Evolutionary conservation across 2,113 vertebrate genomes (phyloP).

Genomic region (Platysteira castanea): DNA sequence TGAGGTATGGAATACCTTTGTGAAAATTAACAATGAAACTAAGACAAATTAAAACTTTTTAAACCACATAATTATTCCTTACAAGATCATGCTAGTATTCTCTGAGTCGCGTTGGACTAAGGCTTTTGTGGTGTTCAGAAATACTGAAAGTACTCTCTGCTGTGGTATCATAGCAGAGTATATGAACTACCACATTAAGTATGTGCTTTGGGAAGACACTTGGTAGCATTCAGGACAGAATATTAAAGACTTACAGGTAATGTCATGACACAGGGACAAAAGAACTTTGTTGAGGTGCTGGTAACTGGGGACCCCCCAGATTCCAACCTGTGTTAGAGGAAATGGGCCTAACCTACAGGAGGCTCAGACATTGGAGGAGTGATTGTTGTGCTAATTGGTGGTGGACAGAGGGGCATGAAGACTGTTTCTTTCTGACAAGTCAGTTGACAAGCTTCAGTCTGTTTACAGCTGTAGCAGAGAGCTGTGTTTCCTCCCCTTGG

Average conservation of each 20-base stretch:
- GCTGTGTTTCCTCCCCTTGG: not conserved
- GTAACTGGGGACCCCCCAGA: not conserved
- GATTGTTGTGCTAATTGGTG: not conserved
- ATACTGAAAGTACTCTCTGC: not conserved
- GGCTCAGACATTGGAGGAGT: not conserved
- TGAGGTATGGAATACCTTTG: conserved; percentile 53
- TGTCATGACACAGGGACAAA: not conserved
- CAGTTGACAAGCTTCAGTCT: not conserved
- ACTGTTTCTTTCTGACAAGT: not conserved
- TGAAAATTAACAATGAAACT: not conserved
- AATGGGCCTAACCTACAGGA: not conserved
- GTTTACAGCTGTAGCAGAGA: not conserved
- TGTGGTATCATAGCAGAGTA: not conserved
- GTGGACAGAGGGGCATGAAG: not conserved
- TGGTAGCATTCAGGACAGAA: not conserved
- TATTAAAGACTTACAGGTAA: not conserved
- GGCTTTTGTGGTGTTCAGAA: not conserved
- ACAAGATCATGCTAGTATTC: not conserved
- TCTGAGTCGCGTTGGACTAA: not conserved
- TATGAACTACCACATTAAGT: not conserved
- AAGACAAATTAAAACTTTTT: not conserved
- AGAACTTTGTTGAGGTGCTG: not conserved
- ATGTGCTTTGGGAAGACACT: not conserved
- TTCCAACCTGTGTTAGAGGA: not conserved
- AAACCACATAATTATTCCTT: not conserved